Conservation (phyloP, 2,797 vertebrate genomes). For the Anabas testudineus region DNA sequence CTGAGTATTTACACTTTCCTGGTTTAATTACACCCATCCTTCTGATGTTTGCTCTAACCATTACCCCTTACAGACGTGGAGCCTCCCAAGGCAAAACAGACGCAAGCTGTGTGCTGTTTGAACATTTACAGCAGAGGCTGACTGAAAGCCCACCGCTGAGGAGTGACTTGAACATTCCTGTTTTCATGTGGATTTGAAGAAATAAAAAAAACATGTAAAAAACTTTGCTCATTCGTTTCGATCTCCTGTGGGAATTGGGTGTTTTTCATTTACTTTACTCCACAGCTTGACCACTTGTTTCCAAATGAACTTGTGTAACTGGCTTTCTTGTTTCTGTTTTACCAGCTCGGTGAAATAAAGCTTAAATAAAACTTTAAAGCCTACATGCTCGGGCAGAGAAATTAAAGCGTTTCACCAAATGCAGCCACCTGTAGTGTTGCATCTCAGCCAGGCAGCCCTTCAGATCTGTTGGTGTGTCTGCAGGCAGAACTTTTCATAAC, state of each 20-base stretch:
- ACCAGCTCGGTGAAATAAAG: constrained; percentile 6
- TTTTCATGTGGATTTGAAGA: constrained; percentile 14
- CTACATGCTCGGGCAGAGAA: neutral
- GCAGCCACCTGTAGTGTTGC: neutral
- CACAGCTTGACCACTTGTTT: neutral
- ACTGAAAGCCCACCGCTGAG: constrained; percentile 26
- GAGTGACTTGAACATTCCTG: neutral
- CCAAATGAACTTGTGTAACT: neutral
- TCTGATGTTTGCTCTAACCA: constrained; percentile 31
- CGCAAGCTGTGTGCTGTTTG: constrained; percentile 14
- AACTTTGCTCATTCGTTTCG: constrained; percentile 21
- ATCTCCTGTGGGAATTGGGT: neutral
- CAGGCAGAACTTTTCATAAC: constrained; percentile 15
- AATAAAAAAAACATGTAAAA: too few species aligned
- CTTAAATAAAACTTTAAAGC: constrained; percentile 2
- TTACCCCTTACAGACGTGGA: constrained; percentile 17
- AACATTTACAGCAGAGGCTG: constrained; percentile 23
- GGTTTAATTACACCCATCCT: constrained; percentile 18
- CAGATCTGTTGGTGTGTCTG: constrained; percentile 11
- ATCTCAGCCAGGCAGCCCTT: constrained; percentile 15
- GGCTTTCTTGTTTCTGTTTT: neutral
- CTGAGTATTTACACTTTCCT: constrained; percentile 19
- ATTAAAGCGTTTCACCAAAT: constrained; percentile 6
- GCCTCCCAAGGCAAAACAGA: constrained; percentile 37
- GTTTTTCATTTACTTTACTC: neutral